Percentiles rank a stretch among this genome's conserved stretches.
Evolutionary conservation across 2,113 vertebrate genomes (phyloP).

Genomic region (Ahaetulla prasina): DNA sequence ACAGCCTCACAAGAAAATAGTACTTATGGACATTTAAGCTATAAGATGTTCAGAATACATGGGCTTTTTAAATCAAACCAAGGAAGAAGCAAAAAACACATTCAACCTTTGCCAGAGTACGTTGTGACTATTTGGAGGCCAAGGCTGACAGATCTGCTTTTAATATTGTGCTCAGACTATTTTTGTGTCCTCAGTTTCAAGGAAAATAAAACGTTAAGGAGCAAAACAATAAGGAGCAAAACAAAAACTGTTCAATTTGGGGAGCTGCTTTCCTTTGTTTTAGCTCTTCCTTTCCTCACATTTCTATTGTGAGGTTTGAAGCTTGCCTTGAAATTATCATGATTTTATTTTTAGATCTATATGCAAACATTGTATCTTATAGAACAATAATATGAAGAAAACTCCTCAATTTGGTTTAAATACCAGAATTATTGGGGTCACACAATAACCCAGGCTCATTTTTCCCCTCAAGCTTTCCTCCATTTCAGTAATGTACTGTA

Average conservation of each 20-base stretch:
- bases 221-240: background rate
- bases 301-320: background rate
- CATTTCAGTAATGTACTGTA: background rate
- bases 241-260: background rate
- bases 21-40: background rate
- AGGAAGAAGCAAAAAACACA: background rate
- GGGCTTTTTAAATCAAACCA: background rate
- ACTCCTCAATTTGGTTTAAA: background rate
- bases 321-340: background rate
- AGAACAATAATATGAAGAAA: background rate
- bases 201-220: background rate
- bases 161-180: background rate
- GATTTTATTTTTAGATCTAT: background rate
- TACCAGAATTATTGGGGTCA: background rate
- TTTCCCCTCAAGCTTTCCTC: background rate
- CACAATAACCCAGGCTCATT: background rate
- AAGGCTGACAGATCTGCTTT: background rate
- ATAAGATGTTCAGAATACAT: background rate
- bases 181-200: background rate
- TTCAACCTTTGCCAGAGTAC: background rate
- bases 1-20: background rate
- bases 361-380: background rate
- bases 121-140: background rate
- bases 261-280: background rate
- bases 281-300: background rate